phyloP scores from a whole-genome alignment of 1,140 invertebrate species.

The Drosophila pandora region DNA sequence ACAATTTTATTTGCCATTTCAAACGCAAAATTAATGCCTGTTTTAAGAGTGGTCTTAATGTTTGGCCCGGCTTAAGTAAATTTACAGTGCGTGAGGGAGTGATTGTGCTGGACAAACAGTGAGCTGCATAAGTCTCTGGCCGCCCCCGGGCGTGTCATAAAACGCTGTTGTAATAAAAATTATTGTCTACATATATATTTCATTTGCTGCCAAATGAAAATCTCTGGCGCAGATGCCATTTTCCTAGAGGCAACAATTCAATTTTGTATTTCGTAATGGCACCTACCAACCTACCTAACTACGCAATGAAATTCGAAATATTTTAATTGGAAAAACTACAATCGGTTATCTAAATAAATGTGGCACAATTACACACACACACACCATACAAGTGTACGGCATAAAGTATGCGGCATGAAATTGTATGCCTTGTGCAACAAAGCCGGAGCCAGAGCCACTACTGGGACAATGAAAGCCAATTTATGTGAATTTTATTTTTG shows the following conservation, averaged over 20 bases:
- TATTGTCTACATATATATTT: conserved; percentile 14
- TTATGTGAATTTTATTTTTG: conserved; percentile 60
- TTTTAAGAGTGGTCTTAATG: conserved; percentile 35
- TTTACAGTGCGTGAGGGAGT: conserved; percentile 48
- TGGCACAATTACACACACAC: neutral
- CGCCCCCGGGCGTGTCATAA: conserved; percentile 50
- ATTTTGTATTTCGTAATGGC: conserved; percentile 26
- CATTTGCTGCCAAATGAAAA: conserved; percentile 30
- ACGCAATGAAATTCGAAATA: conserved; percentile 47
- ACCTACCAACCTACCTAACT: neutral
- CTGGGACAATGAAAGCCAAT: conserved; percentile 47
- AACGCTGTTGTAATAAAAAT: conserved; percentile 37
- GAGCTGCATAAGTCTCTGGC: conserved; percentile 23
- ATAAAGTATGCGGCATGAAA: neutral
- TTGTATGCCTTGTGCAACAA: conserved; percentile 10
- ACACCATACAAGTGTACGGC: conserved; percentile 41
- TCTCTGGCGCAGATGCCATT: conserved; percentile 49
- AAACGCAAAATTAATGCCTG: conserved; percentile 29
- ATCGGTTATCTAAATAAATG: conserved; percentile 71
- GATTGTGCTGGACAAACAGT: conserved; percentile 7
- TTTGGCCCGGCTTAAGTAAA: conserved; percentile 48
- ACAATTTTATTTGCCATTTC: conserved; percentile 21
- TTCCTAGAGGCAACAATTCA: conserved; percentile 57
- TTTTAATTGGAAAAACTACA: conserved; percentile 72
- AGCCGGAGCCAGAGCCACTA: conserved; percentile 1